Evolutionary conservation across 2,888 invertebrate species (phyloP).

Genomic region (Drosophila aldrichi): DNA sequence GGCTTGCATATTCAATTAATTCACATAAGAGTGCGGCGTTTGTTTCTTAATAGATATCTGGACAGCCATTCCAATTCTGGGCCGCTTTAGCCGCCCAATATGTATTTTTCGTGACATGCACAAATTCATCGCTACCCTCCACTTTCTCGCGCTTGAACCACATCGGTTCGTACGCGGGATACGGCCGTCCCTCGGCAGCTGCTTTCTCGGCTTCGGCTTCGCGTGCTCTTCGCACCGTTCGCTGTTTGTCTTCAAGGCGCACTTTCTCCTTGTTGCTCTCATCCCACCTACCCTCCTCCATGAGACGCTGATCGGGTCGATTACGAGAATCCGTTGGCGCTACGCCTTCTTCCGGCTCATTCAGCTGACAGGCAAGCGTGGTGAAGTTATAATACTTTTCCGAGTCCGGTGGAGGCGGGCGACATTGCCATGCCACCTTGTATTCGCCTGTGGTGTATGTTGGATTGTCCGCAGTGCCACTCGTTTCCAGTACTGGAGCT

Average conservation of each 20-base stretch:
- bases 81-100: slow-evolving; percentile 97
- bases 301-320: slow-evolving; percentile 98
- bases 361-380: slow-evolving; percentile 96
- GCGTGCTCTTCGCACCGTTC: slow-evolving; percentile 90
- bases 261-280: slow-evolving; percentile 95
- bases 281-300: slow-evolving; percentile 98
- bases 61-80: slow-evolving; percentile 95
- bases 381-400: slow-evolving; percentile 97
- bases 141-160: slow-evolving; percentile 96
- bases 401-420: slow-evolving; percentile 89
- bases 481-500: slow-evolving; percentile 92
- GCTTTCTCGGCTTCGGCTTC: slow-evolving; percentile 93
- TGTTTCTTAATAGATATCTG: slow-evolving; percentile 89
- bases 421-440: slow-evolving; percentile 94
- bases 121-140: slow-evolving; percentile 88
- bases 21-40: slow-evolving; percentile 50
- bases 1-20: slow-evolving; percentile 53
- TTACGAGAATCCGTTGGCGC: slow-evolving; percentile 97
- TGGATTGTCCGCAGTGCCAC: slow-evolving; percentile 90
- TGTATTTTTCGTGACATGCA: slow-evolving; percentile 93
- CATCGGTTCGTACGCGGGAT: slow-evolving; percentile 91
- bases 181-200: slow-evolving; percentile 88
- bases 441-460: slow-evolving; percentile 97
- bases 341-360: slow-evolving; percentile 96
- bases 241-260: slow-evolving; percentile 97